Evolutionary conservation across 2,888 invertebrate genomes (phyloP), one percentile per base, ranked within the genome.

Genomic region (Pyrgus malvae): DNA sequence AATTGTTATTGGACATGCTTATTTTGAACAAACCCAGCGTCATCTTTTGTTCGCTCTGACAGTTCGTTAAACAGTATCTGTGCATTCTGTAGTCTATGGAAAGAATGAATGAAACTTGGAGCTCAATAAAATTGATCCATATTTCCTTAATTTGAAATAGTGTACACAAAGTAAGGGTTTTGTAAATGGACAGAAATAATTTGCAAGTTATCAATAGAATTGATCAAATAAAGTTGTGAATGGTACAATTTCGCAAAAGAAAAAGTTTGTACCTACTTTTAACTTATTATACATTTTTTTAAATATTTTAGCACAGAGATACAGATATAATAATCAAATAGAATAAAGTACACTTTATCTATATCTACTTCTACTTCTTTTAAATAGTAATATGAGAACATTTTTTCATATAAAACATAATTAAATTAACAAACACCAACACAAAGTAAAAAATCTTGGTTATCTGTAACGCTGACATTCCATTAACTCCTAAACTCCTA

Each of bases 1-100:
- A 73, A 71, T 72, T 76, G 81, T 76, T 80, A 79, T 80, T 74
- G 68, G 75, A 81, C 80, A 81, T 74, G 77, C 69, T 65, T 72
- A 68, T 73, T 74, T 72, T 66, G 70, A 57, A 61, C 60, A 64
- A 65, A 70, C 72, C 75, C 74, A 64, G 27, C 67, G 72, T 69
- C 70, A 66, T 58, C 72, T 67, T 74, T 83, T 83, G 83, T 84
- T 57, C 58, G 41, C 61, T 53, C 58, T 83, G 83, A 84, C 84
- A 83, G 81, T 76, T 77, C 73, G 70, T 72, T 75, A 80, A 83
- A 80, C 80, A 80, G 66, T 66, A 27, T 17, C 14, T 6, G 6
- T 29, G n/a, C n/a, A n/a, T n/a, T 38, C 35, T 35, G 12, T 50
- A 21, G 42, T 35, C 62, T 51, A 50, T 49, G 56, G 65, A 54